Conservation (phyloP, 2,113 vertebrate genomes). For the Lasiurus cinereus region DNA sequence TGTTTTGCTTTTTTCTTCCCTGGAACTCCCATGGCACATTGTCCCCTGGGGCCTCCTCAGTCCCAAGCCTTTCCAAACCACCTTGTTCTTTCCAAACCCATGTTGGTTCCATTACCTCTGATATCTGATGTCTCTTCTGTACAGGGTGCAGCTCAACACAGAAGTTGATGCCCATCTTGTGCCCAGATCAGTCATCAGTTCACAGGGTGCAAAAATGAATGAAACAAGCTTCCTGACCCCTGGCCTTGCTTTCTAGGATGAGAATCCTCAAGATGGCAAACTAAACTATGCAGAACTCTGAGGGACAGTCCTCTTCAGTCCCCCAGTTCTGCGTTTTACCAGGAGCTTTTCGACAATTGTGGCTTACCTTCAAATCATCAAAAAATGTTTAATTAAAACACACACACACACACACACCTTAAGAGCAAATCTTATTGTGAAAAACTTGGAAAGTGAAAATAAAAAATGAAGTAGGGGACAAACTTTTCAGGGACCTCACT, state of each 20-base stretch:
- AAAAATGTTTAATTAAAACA: not conserved
- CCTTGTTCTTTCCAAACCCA: constrained; percentile 5
- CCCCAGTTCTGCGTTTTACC: not conserved
- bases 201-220: not conserved
- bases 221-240: not conserved
- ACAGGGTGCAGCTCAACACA: not conserved
- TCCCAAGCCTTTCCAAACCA: not conserved
- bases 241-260: not conserved
- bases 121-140: not conserved
- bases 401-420: not conserved
- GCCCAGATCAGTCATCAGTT: not conserved
- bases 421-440: not conserved
- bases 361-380: constrained; percentile 39
- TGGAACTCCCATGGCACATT: accelerated
- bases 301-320: not conserved
- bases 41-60: not conserved
- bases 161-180: not conserved
- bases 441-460: constrained; percentile 12
- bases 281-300: not conserved
- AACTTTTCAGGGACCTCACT: not conserved
- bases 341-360: constrained; percentile 21
- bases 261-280: not conserved
- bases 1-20: not conserved
- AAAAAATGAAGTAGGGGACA: not conserved
- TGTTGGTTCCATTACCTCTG: not conserved